Evolutionary conservation across 2,797 vertebrate genomes (phyloP).

Genomic region (Pantherophis vulpinus): DNA sequence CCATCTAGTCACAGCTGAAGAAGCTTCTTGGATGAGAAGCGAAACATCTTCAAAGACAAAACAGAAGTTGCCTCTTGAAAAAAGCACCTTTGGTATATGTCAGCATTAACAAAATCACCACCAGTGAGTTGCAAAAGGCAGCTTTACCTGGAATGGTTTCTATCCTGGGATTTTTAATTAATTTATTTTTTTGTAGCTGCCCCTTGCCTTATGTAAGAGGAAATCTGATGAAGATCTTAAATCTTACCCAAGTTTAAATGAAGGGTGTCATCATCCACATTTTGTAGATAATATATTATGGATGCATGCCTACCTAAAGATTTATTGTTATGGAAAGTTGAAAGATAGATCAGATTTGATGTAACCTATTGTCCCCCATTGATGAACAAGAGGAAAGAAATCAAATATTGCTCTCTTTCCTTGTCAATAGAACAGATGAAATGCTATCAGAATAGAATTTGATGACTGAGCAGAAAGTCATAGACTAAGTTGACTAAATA

Average conservation of each 20-base stretch:
- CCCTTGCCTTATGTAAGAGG: not conserved
- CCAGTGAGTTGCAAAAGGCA: not conserved
- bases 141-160: not conserved
- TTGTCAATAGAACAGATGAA: not conserved
- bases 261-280: not conserved
- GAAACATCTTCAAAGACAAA: no score
- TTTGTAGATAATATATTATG: not conserved
- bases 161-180: not conserved
- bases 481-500: not conserved
- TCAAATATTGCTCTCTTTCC: not conserved
- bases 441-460: not conserved
- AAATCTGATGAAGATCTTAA: not conserved
- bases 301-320: not conserved
- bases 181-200: not conserved
- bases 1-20: no score
- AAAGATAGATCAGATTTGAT: not conserved
- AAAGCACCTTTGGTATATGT: not conserved
- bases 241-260: not conserved
- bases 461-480: not conserved
- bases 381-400: not conserved
- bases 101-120: not conserved
- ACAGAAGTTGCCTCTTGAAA: no score
- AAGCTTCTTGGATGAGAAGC: no score
- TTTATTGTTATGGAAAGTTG: not conserved
- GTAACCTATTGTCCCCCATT: not conserved